Percentiles rank a stretch among this genome's conserved stretches.
These are phyloP conservation scores for Lamproptera curius DNA, from an alignment of 2,888 invertebrate genomes.

Conservation along the genomic window DNA sequence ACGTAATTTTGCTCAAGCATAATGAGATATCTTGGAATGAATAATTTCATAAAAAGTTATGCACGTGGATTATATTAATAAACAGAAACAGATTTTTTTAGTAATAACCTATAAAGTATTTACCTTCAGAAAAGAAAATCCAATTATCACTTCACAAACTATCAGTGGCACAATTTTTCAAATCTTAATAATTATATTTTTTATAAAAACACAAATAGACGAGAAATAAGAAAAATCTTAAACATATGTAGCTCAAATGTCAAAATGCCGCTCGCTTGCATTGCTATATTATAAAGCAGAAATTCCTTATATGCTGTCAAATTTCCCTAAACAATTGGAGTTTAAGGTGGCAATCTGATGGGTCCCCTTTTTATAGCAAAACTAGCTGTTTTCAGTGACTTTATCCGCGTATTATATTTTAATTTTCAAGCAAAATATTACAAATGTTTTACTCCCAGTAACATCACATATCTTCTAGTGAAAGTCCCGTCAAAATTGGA, in stretches of 20 bases:
- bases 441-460: too few species aligned
- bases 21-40: background rate
- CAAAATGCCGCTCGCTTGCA: background rate
- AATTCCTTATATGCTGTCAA: too few species aligned
- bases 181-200: background rate
- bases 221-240: slow-evolving; percentile 2
- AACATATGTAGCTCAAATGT: slow-evolving; percentile 2
- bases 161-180: background rate
- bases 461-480: too few species aligned
- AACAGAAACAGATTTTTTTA: background rate
- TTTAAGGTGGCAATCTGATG: too few species aligned
- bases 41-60: background rate
- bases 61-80: slow-evolving; percentile 8
- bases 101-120: slow-evolving; percentile 16
- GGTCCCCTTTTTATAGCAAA: too few species aligned
- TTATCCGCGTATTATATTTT: too few species aligned
- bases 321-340: too few species aligned
- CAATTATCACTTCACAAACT: background rate
- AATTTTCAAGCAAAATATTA: too few species aligned
- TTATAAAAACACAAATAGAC: background rate
- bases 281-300: background rate
- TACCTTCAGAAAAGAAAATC: slow-evolving; percentile 1
- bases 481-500: too few species aligned
- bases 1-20: too few species aligned
- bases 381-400: too few species aligned